Conservation (phyloP, 2,113 vertebrate genomes). For the Stigmatopora argus region DNA sequence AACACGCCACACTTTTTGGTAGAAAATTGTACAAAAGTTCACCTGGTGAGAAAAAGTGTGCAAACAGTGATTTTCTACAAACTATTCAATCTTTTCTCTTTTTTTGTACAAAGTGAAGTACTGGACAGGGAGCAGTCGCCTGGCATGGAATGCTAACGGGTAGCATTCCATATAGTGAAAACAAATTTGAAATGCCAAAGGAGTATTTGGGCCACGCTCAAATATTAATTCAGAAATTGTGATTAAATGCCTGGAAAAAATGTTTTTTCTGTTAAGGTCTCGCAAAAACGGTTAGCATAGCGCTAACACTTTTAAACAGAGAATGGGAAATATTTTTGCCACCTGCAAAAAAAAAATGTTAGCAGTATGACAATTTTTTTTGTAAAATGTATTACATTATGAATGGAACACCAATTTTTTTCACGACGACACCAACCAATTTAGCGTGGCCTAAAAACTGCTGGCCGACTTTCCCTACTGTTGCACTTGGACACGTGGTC, state of each 20-base stretch:
- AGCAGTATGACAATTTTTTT: neutral
- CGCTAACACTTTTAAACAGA: too few species aligned
- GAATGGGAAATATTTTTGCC: too few species aligned
- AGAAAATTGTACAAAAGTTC: neutral
- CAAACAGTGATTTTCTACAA: neutral
- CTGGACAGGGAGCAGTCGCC: neutral
- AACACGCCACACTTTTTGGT: neutral
- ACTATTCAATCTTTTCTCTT: neutral
- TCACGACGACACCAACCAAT: too few species aligned
- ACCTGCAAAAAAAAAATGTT: neutral
- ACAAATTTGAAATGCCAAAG: neutral
- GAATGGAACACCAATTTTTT: neutral
- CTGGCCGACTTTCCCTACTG: neutral
- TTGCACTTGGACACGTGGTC: neutral
- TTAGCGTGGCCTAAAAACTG: neutral
- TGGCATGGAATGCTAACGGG: slow-evolving; percentile 1
- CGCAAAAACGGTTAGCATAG: too few species aligned
- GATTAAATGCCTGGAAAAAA: too few species aligned
- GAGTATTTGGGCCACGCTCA: neutral
- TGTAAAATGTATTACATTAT: neutral
- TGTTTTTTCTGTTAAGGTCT: too few species aligned
- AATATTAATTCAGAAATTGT: neutral
- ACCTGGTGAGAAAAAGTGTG: neutral
- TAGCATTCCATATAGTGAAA: neutral
- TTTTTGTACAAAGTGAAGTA: neutral